Evolutionary conservation across 2,797 vertebrate genomes (phyloP), one percentile per base, ranked within the genome.

Genomic region (Selene dorsalis): DNA sequence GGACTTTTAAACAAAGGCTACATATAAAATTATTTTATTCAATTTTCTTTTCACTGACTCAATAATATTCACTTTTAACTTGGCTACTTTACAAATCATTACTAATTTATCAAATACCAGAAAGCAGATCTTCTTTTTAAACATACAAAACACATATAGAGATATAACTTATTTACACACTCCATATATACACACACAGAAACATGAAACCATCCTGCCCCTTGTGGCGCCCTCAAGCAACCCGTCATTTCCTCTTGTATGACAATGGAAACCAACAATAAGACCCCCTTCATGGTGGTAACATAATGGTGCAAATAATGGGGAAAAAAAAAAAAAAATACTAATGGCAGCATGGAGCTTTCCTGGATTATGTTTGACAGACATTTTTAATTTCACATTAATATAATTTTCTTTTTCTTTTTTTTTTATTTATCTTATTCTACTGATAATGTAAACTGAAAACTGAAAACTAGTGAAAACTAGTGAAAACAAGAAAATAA

Each of bases 1-100:
- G 1, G 16, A 39, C 38, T 39, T 39, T 39, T 39, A 39, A 58
- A 63, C 12, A 52, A 17, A 60, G 12, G 6, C 9, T 73, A 80
- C 62, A 58, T 82, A 85, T 58, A 79, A 86, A 83, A 69, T 63
- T 56, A 50, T 69, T 87, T 83, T 73, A 84, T 80, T 87, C 3
- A 28, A 10, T 76, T 39, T 14, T 53, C 1, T 72, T 72, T 80
- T 77, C 18, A 52, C 67, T 10, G 17, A 18, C 28, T 47, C 35
- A 62, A 4, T 60, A 62, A 9, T 60, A 20, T 60, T 22, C 28
- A 47, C n/a, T 7, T 16, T 66, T 35, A 45, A 39, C 17, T 1
- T 22, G 3, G 18, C 52, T 73, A 66, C 59, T 59, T 58, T 14
- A 66, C 60, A 80, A 7, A n/a, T 50, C 20, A 59, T 32, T 35